Evolutionary conservation across 1,140 invertebrate species (phyloP).

Genomic region (Olivierus martensii): DNA sequence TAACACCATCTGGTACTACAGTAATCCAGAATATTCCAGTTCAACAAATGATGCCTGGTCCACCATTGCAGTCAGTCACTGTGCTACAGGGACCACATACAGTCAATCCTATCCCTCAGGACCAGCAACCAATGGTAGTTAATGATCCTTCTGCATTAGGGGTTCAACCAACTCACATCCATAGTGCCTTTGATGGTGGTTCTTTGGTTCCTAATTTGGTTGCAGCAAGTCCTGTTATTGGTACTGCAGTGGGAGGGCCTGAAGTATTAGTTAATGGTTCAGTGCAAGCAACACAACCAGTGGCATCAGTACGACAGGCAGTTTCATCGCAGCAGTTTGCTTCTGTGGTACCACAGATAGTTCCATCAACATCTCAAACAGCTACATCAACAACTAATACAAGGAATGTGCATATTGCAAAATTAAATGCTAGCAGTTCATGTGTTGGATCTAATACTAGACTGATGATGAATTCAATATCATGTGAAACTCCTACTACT

Average conservation of each 20-base stretch:
- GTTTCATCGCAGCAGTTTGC: slow-evolving; percentile 3
- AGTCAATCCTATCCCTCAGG: slow-evolving; percentile 12
- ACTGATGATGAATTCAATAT: background rate
- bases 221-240: slow-evolving; percentile 11
- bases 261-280: slow-evolving; percentile 3
- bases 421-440: background rate
- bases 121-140: slow-evolving; percentile 13
- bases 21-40: slow-evolving; percentile 17
- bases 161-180: slow-evolving; percentile 15
- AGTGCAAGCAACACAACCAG: background rate
- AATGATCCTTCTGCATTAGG: slow-evolving; percentile 13
- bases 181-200: slow-evolving; percentile 18
- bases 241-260: slow-evolving; percentile 10
- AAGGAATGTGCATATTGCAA: background rate
- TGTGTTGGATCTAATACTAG: background rate
- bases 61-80: slow-evolving; percentile 14
- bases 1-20: slow-evolving; percentile 9
- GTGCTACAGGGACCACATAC: slow-evolving; percentile 12
- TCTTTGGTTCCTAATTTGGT: slow-evolving; percentile 18
- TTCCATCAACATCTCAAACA: slow-evolving; percentile 12
- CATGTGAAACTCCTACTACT: background rate
- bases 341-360: slow-evolving; percentile 6
- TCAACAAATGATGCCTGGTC: slow-evolving; percentile 13
- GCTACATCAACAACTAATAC: slow-evolving; percentile 6
- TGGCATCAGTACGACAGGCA: background rate